These are phyloP conservation scores for Triplophysa dalaica DNA, from an alignment of 2,113 vertebrate genomes.

Conservation along the genomic window DNA sequence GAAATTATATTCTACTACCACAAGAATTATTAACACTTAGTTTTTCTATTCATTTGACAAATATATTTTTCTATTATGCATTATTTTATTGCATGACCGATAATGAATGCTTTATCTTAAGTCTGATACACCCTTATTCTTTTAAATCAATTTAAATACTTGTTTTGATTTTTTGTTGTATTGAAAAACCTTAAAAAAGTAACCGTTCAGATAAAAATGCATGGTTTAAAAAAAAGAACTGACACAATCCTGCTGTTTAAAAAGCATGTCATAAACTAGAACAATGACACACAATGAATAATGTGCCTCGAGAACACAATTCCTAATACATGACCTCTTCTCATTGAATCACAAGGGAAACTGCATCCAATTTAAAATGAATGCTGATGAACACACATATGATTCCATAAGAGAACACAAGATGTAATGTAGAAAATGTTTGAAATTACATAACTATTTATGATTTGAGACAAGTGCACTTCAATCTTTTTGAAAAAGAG, in stretches of 20 bases:
- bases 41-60: no score
- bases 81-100: no score
- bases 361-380: not conserved
- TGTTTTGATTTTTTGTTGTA: no score
- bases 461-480: no score
- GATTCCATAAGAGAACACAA: not conserved
- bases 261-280: not conserved
- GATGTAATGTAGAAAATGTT: not conserved
- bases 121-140: no score
- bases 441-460: not conserved
- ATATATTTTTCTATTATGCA: no score
- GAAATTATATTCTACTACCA: not conserved
- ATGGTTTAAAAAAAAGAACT: not conserved
- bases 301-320: not conserved
- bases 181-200: no score
- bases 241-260: not conserved
- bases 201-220: no score
- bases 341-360: not conserved
- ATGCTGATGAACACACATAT: not conserved
- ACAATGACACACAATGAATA: conserved; percentile 3
- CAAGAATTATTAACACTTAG: no score
- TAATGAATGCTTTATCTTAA: no score
- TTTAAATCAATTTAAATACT: no score
- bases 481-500: no score
- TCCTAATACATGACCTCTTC: conserved; percentile 2